Evolutionary conservation across 1,140 invertebrate genomes (phyloP).

Genomic region (Aplysia californica): DNA sequence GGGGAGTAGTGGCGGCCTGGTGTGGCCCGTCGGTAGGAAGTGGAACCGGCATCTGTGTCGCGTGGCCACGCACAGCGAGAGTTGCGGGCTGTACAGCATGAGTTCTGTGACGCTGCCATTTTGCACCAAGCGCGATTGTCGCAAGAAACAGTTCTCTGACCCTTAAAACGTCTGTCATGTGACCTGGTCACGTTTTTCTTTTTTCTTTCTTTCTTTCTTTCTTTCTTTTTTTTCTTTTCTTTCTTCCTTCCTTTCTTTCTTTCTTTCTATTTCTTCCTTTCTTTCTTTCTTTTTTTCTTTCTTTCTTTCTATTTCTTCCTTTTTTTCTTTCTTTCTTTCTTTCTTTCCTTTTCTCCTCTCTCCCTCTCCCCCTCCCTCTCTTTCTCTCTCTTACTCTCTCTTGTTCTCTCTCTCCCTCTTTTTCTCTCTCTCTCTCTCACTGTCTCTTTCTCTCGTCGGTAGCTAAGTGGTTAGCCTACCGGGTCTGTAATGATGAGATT

Average conservation of each 20-base stretch:
- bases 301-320: neutral
- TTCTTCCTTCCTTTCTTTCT: neutral
- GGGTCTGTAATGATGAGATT: too few species aligned
- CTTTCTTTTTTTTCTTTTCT: neutral
- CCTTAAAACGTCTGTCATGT: neutral
- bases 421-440: neutral
- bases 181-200: neutral
- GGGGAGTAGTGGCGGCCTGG: too few species aligned
- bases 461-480: too few species aligned
- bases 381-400: neutral
- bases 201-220: neutral
- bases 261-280: neutral
- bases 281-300: neutral
- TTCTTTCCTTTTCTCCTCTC: neutral
- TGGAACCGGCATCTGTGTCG: too few species aligned
- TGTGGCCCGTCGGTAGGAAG: too few species aligned
- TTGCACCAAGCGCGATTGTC: neutral
- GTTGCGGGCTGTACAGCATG: too few species aligned
- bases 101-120: too few species aligned
- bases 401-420: neutral
- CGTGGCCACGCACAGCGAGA: too few species aligned
- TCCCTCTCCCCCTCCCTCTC: neutral
- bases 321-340: neutral
- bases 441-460: too few species aligned
- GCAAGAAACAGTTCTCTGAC: neutral